Conservation (phyloP, 2,113 vertebrate genomes). For the Motacilla tschutschensis region DNA sequence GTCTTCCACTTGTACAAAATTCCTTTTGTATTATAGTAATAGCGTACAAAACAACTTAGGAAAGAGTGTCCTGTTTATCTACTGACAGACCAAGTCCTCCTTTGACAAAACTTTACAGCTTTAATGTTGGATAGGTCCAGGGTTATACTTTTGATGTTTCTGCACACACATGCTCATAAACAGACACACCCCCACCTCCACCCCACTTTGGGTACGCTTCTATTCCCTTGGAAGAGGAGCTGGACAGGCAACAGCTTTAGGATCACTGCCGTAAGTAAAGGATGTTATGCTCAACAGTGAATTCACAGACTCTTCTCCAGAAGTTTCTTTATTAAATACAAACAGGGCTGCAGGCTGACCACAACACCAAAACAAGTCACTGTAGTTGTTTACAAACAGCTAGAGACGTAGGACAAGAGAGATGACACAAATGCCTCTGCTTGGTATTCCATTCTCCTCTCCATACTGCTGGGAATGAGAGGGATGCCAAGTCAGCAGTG, state of each 20-base stretch:
- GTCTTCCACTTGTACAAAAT: neutral
- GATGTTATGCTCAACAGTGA: constrained; percentile 8
- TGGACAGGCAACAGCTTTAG: neutral
- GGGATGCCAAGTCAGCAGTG: constrained; percentile 2
- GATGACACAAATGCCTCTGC: constrained; percentile 24
- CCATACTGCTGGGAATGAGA: neutral
- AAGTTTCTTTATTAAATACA: constrained; percentile 63
- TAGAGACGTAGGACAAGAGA: neutral
- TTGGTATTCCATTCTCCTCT: constrained; percentile 34
- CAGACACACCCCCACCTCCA: neutral
- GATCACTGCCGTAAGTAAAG: neutral
- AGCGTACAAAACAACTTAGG: neutral
- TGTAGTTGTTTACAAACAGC: constrained; percentile 25
- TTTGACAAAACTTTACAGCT: neutral
- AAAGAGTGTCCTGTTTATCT: neutral
- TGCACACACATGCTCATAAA: neutral
- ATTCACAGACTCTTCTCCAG: constrained; percentile 53
- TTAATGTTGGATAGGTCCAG: neutral
- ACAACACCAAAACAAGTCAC: constrained; percentile 17
- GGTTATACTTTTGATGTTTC: neutral
- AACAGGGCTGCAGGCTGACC: constrained; percentile 31
- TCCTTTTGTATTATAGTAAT: neutral
- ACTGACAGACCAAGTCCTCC: neutral
- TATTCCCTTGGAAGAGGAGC: neutral
- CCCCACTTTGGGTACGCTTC: neutral